Evolutionary conservation across 2,113 vertebrate species (phyloP).

Genomic region (Misgurnus mizolepis): DNA sequence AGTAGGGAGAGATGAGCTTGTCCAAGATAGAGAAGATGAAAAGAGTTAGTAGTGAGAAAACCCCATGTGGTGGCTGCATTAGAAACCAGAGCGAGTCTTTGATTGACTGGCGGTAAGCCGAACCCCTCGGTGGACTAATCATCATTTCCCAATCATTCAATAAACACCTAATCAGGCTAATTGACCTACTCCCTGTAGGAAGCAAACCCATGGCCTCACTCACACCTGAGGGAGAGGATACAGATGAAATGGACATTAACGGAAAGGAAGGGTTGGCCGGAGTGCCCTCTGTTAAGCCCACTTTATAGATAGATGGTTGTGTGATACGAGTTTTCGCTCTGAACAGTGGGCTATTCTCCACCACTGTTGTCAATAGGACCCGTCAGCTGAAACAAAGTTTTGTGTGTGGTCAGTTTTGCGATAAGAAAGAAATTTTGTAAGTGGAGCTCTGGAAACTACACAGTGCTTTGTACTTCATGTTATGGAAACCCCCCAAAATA

Average conservation of each 20-base stretch:
- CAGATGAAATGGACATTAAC: not conserved
- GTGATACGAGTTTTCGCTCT: not conserved
- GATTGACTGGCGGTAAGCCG: slow-evolving; percentile 65
- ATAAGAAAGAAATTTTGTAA: not conserved
- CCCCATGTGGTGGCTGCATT: slow-evolving; percentile 22
- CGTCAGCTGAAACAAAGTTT: not conserved
- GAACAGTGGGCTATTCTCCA: not conserved
- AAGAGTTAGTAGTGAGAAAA: not conserved
- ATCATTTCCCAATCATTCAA: slow-evolving; percentile 68
- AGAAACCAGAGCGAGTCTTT: slow-evolving; percentile 48
- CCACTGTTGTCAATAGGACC: not conserved
- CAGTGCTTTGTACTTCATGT: not conserved
- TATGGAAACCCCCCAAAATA: slow-evolving; percentile 28
- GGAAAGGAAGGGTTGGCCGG: slow-evolving; percentile 32
- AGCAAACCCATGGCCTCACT: slow-evolving; percentile 21
- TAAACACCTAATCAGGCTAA: slow-evolving; percentile 75
- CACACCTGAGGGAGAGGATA: slow-evolving; percentile 29
- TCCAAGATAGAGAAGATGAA: not conserved
- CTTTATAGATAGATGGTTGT: too few relatives aligned
- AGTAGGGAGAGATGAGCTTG: slow-evolving; percentile 30
- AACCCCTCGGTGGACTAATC: slow-evolving; percentile 58
- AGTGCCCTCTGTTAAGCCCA: not conserved
- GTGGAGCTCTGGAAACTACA: slow-evolving; percentile 5
- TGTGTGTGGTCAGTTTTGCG: slow-evolving; percentile 21
- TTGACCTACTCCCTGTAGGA: slow-evolving; percentile 52